A percentile compares a stretch with the other conserved stretches of the same genome.
These are phyloP conservation scores for Neotoxoptera formosana DNA, from an alignment of 1,140 invertebrate genomes.

Conservation along the genomic window DNA sequence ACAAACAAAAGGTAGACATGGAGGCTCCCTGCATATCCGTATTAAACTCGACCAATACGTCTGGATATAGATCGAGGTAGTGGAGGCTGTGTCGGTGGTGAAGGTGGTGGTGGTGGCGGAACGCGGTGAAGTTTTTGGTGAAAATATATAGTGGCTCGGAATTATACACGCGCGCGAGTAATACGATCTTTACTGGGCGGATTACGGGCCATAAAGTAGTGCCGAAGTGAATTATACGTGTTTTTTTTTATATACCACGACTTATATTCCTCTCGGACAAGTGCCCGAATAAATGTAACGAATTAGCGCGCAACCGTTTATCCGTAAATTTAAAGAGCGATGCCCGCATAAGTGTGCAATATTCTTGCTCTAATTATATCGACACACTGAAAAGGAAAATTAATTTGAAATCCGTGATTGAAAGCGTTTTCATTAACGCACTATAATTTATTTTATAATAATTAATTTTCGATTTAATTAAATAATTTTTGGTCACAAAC, in stretches of 20 bases:
- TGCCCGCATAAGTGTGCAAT: background rate
- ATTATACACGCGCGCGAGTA: background rate
- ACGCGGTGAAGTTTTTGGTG: no score
- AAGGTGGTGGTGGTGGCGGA: no score
- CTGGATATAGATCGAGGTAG: background rate
- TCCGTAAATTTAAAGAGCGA: background rate
- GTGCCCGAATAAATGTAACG: background rate
- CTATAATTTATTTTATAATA: background rate
- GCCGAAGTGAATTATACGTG: background rate
- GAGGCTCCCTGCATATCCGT: background rate
- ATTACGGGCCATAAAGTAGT: background rate
- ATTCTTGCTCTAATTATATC: background rate
- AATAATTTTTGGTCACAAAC: background rate
- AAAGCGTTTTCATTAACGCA: background rate
- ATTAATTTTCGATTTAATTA: background rate
- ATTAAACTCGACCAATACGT: background rate
- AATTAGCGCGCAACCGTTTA: background rate
- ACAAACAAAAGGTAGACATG: background rate
- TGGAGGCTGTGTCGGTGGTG: no score
- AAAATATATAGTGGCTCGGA: background rate
- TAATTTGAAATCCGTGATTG: background rate
- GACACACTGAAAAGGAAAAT: background rate
- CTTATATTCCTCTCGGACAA: background rate
- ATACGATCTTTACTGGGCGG: background rate
- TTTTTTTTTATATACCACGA: background rate